Conservation (phyloP, 2,113 vertebrate genomes). For the Petroica traversi region DNA sequence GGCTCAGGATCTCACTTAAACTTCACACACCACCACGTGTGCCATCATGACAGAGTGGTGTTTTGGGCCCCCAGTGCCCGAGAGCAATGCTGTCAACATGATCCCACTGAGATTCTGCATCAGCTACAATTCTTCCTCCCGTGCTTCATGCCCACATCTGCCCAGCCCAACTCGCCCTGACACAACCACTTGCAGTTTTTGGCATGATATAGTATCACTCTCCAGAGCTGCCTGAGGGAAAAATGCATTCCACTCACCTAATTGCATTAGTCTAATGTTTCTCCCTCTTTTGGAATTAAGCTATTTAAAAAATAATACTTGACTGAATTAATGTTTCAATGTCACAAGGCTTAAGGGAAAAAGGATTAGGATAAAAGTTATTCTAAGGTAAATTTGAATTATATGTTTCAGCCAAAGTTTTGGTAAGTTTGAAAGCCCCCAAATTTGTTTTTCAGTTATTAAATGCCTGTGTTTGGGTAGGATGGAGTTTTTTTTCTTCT, state of each 20-base stretch:
- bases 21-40: not conserved
- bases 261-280: conserved; percentile 15
- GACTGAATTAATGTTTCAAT: not conserved
- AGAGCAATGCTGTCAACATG: not conserved
- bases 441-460: not conserved
- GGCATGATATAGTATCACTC: conserved; percentile 13
- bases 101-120: not conserved
- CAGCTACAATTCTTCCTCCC: not conserved
- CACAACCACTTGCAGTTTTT: not conserved
- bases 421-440: not conserved
- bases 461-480: not conserved
- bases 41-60: fast-evolving
- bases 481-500: not conserved
- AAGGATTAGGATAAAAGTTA: not conserved
- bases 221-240: not conserved
- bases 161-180: not conserved
- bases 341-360: not conserved
- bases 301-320: not conserved
- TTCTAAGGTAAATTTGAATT: not conserved
- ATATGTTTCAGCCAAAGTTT: not conserved
- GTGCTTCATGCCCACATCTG: not conserved
- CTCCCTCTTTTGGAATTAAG: not conserved
- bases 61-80: not conserved
- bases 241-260: conserved; percentile 29
- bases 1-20: not conserved